Base-by-base conservation (phyloP, 1,140 invertebrate species). In the Polypedilum pembai region DNA sequence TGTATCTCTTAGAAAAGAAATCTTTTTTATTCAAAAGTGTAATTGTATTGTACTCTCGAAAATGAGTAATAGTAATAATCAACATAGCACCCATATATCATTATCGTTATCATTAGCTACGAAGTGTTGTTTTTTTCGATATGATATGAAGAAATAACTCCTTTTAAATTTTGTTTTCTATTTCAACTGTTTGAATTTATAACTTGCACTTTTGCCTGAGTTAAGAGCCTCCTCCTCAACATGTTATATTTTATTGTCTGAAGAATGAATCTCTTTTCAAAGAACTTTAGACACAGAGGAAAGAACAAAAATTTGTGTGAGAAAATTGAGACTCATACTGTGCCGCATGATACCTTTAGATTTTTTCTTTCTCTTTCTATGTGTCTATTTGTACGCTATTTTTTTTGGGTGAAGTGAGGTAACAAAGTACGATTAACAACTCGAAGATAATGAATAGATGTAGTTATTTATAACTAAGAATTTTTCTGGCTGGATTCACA, bases 401-500 rank as follows among this genome's bases (percentile, higher is more conserved):
- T 33, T 33, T 33, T 56, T 56, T 56, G 45, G 45, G n/a, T 56
- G 12, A n/a, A 56, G 10, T 56, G 45, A 56, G n/a, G 45, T 56
- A 56, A 56, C 45, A 56, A 56, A 33, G 24, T 12, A 56, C 45
- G 45, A 56, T 56, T 15, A 56, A 56, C 45, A 56, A 56, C 45
- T 56, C 45, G 45, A 56, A 56, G 45, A 56, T 56, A 56, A 56
- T 56, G 24, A 33, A 33, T 33, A 33, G 24, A 33, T 56, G n/a
- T 56, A 56, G 45, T 56, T 56, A 56, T 56, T 56, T 56, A 56
- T 56, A 56, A 56, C 45, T 56, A 4, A 56, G 45, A 56, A 56
- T 56, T 33, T 33, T 33, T 56, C 45, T 56, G 8, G 15, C 45
- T 56, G n/a, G 45, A 56, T 56, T 56, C 45, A 56, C 7, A 56